These are phyloP conservation scores for Columbina picui DNA, from an alignment of 2,113 vertebrate genomes.

Conservation along the genomic window DNA sequence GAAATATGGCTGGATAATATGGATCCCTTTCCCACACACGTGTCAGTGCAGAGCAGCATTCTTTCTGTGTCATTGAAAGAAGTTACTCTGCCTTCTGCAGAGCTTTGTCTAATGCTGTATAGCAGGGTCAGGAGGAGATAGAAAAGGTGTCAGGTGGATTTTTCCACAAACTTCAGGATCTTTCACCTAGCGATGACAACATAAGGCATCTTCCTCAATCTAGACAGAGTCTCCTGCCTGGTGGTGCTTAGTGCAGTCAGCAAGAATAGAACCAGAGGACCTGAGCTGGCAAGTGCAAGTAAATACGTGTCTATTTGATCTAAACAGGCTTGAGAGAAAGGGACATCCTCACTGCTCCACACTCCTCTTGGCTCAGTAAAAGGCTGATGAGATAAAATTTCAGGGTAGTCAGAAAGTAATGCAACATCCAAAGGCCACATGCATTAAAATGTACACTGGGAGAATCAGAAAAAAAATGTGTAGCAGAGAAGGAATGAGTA, in stretches of 20 bases:
- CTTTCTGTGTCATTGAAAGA: accelerated
- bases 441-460: not conserved
- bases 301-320: not conserved
- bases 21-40: accelerated
- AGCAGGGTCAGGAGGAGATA: not conserved
- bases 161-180: not conserved
- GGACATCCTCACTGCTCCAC: not conserved
- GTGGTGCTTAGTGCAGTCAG: not conserved
- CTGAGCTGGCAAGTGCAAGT: not conserved
- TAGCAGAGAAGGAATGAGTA: not conserved
- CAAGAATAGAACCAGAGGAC: not conserved
- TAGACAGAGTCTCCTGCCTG: not conserved
- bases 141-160: not conserved
- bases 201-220: not conserved
- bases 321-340: not conserved
- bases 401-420: not conserved
- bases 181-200: not conserved
- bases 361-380: not conserved
- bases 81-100: not conserved
- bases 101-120: not conserved
- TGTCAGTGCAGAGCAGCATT: not conserved
- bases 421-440: not conserved
- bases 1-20: not conserved
- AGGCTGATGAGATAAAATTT: not conserved
- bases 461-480: not conserved